Evolutionary conservation across 2,113 vertebrate genomes (phyloP), one percentile per base, ranked within the genome.

Genomic region (Petromus typicus): DNA sequence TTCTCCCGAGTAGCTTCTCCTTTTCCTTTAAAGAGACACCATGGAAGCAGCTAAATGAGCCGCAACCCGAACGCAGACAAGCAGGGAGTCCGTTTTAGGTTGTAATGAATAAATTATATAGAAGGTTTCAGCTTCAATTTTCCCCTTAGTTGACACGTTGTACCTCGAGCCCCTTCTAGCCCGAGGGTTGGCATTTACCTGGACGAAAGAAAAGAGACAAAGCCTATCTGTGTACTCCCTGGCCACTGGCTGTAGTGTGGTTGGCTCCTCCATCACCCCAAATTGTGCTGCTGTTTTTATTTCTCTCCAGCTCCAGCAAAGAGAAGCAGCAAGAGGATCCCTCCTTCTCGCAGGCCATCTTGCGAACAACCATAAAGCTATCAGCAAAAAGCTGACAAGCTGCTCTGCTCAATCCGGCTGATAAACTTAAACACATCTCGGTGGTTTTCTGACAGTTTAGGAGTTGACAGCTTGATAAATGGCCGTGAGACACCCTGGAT

Each of bases 381-480:
- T 11, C 61, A 78, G 95, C 63, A 40, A 85, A 81, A 64, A 34
- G 34, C 1, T 14, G 82, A 89, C 23, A 59, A n/a, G 64, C 85
- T 43, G 63, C 18, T 3, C 37, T 8, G 9, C 85, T 94, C 93
- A 87, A 80, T 90, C 93, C 67, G 79, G 95, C 43, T 63, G 86
- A 94, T 57, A 86, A 57, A 96, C 85, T 59, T 90, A 59, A 93
- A 96, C 90, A 83, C 48, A 71, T 95, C 93, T 87, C 69, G 87
- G 88, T 84, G 81, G 85, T 86, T 97, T 97, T 95, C 94, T 97
- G 97, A 97, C 91, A 92, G 92, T 87, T 94, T 91, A 54, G 89
- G 56, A 79, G 82, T 30, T 96, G 96, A 97, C 97, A 98, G 93
- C 95, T 97, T 96, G 96, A 97, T 97, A 97, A 97, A 97, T 4